These are phyloP conservation scores for Hirtodrosophila confusa DNA, from an alignment of 2,888 invertebrate genomes.

Conservation along the genomic window DNA sequence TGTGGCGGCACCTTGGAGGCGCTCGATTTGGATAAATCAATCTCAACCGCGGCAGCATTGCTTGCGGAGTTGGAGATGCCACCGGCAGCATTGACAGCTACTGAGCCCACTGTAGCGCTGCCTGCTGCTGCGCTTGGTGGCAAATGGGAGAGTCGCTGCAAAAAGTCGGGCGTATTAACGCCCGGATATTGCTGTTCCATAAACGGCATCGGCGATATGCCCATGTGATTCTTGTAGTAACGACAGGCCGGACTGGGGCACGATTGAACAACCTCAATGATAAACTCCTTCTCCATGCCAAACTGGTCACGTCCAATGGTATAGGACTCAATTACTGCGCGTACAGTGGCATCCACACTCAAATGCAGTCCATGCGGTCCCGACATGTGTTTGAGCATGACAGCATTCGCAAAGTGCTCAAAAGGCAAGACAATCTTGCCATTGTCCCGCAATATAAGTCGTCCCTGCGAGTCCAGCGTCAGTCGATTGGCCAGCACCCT, in stretches of 20 bases:
- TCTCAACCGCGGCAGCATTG: constrained; percentile 72
- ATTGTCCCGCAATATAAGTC: constrained; percentile 92
- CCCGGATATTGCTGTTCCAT: constrained; percentile 84
- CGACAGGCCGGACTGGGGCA: constrained; percentile 95
- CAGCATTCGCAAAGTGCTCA: constrained; percentile 95
- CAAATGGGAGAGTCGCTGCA: constrained; percentile 87
- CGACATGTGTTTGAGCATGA: constrained; percentile 95
- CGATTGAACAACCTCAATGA: constrained; percentile 94
- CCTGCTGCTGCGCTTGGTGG: constrained; percentile 68
- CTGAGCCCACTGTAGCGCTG: constrained; percentile 46
- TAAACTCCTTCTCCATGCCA: constrained; percentile 94
- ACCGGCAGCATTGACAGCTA: constrained; percentile 56
- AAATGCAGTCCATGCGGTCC: constrained; percentile 94
- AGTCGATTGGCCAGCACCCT: constrained; percentile 95
- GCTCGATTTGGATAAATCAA: constrained; percentile 81
- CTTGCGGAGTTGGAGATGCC: constrained; percentile 51
- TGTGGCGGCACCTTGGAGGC: constrained; percentile 73
- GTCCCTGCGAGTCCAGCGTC: constrained; percentile 92
- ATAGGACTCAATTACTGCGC: constrained; percentile 94
- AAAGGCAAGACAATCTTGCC: constrained; percentile 95
- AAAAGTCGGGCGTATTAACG: constrained; percentile 87
- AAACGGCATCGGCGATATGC: constrained; percentile 84
- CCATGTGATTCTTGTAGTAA: constrained; percentile 93
- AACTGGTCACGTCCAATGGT: constrained; percentile 87
- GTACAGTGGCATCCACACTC: constrained; percentile 92